phyloP scores from a whole-genome alignment of 37 sponge, comb jelly and placozoan genomes.

The Tethya wilhelma region DNA sequence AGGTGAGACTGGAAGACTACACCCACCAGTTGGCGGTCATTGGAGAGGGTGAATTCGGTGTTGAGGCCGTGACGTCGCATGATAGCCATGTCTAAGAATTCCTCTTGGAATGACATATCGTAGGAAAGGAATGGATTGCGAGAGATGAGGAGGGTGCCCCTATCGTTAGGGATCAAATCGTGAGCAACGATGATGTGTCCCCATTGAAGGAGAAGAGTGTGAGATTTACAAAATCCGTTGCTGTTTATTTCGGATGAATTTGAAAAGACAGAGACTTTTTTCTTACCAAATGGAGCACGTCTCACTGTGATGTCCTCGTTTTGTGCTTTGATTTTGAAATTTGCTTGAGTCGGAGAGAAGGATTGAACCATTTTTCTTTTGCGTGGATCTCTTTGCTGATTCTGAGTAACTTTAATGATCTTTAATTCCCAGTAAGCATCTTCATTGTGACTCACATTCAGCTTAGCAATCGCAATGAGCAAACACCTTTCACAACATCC shows the following conservation, averaged over 20 bases:
- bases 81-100: background rate
- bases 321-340: constrained; percentile 14
- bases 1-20: constrained; percentile 32
- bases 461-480: constrained; percentile 10
- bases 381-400: background rate
- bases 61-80: background rate
- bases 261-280: constrained; percentile 15
- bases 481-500: constrained; percentile 36
- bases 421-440: constrained; percentile 40
- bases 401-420: background rate
- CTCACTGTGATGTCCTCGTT: background rate
- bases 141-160: background rate
- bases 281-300: constrained; percentile 5
- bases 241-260: background rate
- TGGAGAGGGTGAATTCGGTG: constrained; percentile 24
- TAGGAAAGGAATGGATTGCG: background rate
- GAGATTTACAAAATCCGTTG: constrained; percentile 11
- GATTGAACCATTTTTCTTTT: too few species aligned
- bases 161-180: background rate
- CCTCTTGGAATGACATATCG: background rate
- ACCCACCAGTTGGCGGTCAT: constrained; percentile 27
- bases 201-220: constrained; percentile 38
- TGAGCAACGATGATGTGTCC: constrained; percentile 16
- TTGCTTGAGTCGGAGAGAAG: background rate
- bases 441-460: constrained; percentile 6